Base-by-base conservation (phyloP, 1,140 invertebrate species). In the Leptinotarsa lineolata region DNA sequence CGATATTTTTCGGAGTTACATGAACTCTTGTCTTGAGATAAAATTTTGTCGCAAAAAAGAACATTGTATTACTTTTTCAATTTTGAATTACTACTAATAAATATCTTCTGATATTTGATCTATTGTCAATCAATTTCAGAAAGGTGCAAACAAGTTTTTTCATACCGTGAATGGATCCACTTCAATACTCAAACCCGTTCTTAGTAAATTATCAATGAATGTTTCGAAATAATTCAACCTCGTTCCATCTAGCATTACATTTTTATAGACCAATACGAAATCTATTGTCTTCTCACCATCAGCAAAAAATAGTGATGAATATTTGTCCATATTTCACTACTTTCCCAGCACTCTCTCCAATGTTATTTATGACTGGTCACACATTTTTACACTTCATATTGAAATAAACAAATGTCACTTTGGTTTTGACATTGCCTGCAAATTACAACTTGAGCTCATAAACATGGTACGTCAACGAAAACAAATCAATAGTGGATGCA, bases 231-330 rank as follows among this genome's bases (percentile, higher is more conserved):
- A 67, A 24, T 12, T 24, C 6, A 30, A 11, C 15, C n/a, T 22
- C 6, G 72, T 61, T 30, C 16, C 48, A 20, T 11, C 59, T 6
- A 75, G 39, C 11, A 15, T n/a, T 16, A 30, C 61, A 15, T 21
- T 59, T 73, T 66, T 73, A 60, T 73, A 73, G 16, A 76, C 74
- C 46, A 76, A 63, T 54, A 76, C 66, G 30, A 76, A 76, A 68
- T 76, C 72, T 44, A 76, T 73, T 22, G 74, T 65, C 20, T 59
- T 48, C 54, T 72, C 72, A 12, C 70, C 70, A 60, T 75, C 74
- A 5, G 66, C 0, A 45, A 68, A 68, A 18, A 39, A 68, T 68
- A 68, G 20, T 44, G 66, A 46, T 4, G 66, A 68, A 68, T 68
- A 44, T 46, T 20, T 16, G 24, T 68, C 18, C 66, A 68, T 68